phyloP scores from a whole-genome alignment of 2,113 vertebrate genomes.

The Pelecanus crispus region DNA sequence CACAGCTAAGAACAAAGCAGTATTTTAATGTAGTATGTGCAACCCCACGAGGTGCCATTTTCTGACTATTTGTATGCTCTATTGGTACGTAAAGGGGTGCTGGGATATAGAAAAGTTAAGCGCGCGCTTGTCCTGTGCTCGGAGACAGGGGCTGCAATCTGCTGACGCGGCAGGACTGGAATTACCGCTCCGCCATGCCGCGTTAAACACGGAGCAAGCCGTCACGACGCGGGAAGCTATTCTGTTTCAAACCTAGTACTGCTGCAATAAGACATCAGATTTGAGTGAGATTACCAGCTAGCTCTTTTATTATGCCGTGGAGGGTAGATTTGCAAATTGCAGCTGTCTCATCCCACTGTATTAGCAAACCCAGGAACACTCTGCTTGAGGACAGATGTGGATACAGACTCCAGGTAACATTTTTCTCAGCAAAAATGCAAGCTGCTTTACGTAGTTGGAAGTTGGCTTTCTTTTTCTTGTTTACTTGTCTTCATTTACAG shows the following conservation, averaged over 20 bases:
- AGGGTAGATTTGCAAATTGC: not conserved
- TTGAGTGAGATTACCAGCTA: not conserved
- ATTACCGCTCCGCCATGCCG: not conserved
- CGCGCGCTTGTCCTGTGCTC: not conserved
- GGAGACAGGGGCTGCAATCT: not conserved
- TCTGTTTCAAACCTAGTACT: not conserved
- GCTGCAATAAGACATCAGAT: not conserved
- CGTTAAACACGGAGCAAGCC: not conserved
- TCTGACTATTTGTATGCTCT: not conserved
- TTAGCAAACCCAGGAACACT: not conserved
- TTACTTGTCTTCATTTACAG: not conserved
- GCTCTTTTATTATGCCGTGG: not conserved
- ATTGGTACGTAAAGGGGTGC: not conserved
- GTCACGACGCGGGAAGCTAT: not conserved
- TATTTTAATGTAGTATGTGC: not conserved
- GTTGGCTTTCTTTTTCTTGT: not conserved
- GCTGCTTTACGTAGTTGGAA: not conserved
- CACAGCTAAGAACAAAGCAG: not conserved
- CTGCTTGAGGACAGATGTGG: not conserved
- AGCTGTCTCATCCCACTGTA: not conserved
- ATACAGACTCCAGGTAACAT: not conserved
- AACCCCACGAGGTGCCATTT: not conserved
- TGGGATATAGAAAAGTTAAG: not conserved
- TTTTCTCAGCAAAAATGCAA: not conserved
- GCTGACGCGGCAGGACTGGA: not conserved